Percentiles rank a stretch among this genome's conserved stretches.
Evolutionary conservation across 2,888 invertebrate genomes (phyloP).

Genomic region (Steinernema scapterisci): DNA sequence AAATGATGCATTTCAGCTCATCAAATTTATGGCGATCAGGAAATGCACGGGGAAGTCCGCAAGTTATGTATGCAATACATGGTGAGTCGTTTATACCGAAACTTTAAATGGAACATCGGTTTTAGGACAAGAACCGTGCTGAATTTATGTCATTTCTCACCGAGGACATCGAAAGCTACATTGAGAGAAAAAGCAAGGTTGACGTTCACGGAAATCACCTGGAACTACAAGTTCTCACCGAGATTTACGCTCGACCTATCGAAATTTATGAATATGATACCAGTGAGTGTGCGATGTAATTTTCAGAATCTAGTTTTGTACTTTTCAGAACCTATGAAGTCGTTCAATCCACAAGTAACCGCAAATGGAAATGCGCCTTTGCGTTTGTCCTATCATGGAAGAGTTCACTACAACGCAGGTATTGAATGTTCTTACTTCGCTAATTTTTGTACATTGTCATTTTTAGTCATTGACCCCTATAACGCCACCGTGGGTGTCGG

Average conservation of each 20-base stretch:
- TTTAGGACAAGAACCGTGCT: constrained; percentile 81
- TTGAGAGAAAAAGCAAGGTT: constrained; percentile 79
- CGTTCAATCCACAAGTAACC: constrained; percentile 81
- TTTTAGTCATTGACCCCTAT: constrained; percentile 79
- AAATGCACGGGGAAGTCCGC: constrained; percentile 82
- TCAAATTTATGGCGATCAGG: constrained; percentile 88
- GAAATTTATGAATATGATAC: constrained; percentile 82
- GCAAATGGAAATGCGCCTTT: constrained; percentile 73
- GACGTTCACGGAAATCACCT: constrained; percentile 86
- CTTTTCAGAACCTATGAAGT: constrained; percentile 67
- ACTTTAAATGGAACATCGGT: background rate
- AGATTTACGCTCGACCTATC: constrained; percentile 84
- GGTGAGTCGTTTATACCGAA: constrained; percentile 71
- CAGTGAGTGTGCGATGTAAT: constrained; percentile 70
- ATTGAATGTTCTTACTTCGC: too few species aligned
- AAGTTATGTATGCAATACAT: constrained; percentile 88
- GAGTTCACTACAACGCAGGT: constrained; percentile 88
- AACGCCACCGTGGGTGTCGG: constrained; percentile 81
- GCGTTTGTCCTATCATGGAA: constrained; percentile 83
- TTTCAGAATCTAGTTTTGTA: background rate
- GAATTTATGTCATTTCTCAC: constrained; percentile 86
- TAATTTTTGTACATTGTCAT: constrained; percentile 27
- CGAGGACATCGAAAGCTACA: constrained; percentile 83
- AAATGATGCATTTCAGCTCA: constrained; percentile 73
- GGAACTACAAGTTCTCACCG: constrained; percentile 87